Conservation (phyloP, 2,113 vertebrate genomes). For the Percina caprodes region DNA sequence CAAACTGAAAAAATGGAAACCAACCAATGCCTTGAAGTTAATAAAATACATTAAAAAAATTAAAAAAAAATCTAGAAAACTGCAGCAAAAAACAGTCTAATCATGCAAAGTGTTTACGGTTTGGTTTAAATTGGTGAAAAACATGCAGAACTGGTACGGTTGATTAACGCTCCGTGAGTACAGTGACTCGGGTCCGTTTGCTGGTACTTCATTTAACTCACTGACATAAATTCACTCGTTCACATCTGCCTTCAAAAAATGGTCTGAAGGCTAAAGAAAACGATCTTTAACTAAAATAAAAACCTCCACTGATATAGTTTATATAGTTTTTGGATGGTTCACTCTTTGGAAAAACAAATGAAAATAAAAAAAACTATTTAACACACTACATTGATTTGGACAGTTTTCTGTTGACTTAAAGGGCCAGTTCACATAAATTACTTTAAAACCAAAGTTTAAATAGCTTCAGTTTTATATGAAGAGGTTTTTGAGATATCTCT, state of each 20-base stretch:
- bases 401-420: slow-evolving; percentile 13
- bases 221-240: not conserved
- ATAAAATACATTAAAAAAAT: not conserved
- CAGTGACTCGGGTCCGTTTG: slow-evolving; percentile 49
- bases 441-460: not conserved
- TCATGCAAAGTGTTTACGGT: not conserved
- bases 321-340: slow-evolving; percentile 21
- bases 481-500: not conserved
- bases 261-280: not conserved
- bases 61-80: not conserved
- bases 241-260: not conserved
- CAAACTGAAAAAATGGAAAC: not conserved
- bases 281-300: slow-evolving; percentile 6
- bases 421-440: slow-evolving; percentile 28
- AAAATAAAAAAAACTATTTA: not conserved
- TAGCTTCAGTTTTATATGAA: not conserved
- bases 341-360: slow-evolving; percentile 43
- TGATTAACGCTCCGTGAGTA: slow-evolving; percentile 14
- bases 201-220: slow-evolving; percentile 41
- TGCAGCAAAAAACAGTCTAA: not conserved
- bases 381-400: not conserved
- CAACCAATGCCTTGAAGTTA: not conserved
- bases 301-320: not conserved
- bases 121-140: slow-evolving; percentile 13
- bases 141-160: not conserved